phyloP scores from a whole-genome alignment of 2,797 vertebrate genomes.

The Cirrhinus mrigala region DNA sequence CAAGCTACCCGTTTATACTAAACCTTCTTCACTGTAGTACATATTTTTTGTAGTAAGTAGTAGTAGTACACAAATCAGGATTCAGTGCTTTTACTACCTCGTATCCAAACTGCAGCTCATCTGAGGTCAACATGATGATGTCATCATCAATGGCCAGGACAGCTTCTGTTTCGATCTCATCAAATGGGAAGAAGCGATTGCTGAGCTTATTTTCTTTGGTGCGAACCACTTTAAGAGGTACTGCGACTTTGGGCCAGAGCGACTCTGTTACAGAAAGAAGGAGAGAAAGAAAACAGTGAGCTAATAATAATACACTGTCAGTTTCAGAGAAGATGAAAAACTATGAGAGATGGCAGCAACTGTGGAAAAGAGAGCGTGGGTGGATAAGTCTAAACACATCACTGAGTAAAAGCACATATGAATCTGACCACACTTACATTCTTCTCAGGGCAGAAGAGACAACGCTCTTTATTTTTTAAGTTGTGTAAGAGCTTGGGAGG shows the following conservation, averaged over 20 bases:
- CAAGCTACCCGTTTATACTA: not conserved
- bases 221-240: slow-evolving; percentile 93
- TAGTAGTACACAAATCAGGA: not conserved
- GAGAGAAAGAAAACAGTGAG: slow-evolving; percentile 16
- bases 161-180: slow-evolving; percentile 97
- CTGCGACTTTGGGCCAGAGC: slow-evolving; percentile 94
- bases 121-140: slow-evolving; percentile 98
- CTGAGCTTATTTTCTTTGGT: slow-evolving; percentile 98
- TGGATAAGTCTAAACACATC: slow-evolving; percentile 62
- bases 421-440: slow-evolving; percentile 72
- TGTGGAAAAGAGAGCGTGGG: slow-evolving; percentile 63
- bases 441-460: slow-evolving; percentile 69
- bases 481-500: slow-evolving; percentile 75
- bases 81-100: slow-evolving; percentile 81
- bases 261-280: slow-evolving; percentile 79
- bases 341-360: slow-evolving; percentile 59
- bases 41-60: not conserved
- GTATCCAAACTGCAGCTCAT: slow-evolving; percentile 98
- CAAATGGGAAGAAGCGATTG: slow-evolving; percentile 97
- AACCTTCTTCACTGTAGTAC: not conserved
- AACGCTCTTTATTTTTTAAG: slow-evolving; percentile 66
- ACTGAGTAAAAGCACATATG: slow-evolving; percentile 74
- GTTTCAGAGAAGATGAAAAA: slow-evolving; percentile 34
- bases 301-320: slow-evolving; percentile 35
- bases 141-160: slow-evolving; percentile 97